Base-by-base conservation (phyloP, 2,888 invertebrate species). In the Trichogramma dendrolimi region DNA sequence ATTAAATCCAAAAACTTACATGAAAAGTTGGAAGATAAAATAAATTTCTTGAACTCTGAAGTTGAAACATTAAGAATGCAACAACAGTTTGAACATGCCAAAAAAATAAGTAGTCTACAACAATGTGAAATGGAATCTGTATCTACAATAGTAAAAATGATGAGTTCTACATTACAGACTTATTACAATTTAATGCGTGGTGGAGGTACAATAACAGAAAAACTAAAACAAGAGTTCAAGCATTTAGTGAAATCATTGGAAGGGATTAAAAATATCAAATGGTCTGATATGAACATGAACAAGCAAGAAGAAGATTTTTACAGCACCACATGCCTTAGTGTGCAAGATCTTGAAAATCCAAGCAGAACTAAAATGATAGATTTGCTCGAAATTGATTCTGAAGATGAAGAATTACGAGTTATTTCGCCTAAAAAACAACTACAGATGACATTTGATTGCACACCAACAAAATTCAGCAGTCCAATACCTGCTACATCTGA, bases 161-260 rank as follows among this genome's bases (percentile, higher is more conserved):
- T 85, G 81, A 83, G 84, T 0, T 74, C 71, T 2, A 81, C 85
- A 69, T 74, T 87, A 5, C 84, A 84, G 62, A 83, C 84, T 57
- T 81, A 86, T 50, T 86, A 85, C 69, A 73, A 84, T 10, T 83
- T 84, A 0, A 78, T 88, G 5, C 81, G 83, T 71, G 87, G 85
- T 0, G 83, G 85, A 61, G 85, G 84, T 38, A 82, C 82, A 57
- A 81, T 82, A 2, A 85, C 87, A 0, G 83, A 85, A 0, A 78
- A 81, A 0, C 75, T 87, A 69, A 83, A 82, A 0, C 73, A 79
- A 0, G 83, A 86, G 64, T 88, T 87, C 67, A 75, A 85, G 40
- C 83, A 85, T 6, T 71, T 88, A 0, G 81, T 86, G 68, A 84
- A 83, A 66, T 82, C 83, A 63, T 80, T 84, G 0, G 86, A 86